Conservation (phyloP, 2,797 vertebrate genomes). For the Chloroceryle amazona region DNA sequence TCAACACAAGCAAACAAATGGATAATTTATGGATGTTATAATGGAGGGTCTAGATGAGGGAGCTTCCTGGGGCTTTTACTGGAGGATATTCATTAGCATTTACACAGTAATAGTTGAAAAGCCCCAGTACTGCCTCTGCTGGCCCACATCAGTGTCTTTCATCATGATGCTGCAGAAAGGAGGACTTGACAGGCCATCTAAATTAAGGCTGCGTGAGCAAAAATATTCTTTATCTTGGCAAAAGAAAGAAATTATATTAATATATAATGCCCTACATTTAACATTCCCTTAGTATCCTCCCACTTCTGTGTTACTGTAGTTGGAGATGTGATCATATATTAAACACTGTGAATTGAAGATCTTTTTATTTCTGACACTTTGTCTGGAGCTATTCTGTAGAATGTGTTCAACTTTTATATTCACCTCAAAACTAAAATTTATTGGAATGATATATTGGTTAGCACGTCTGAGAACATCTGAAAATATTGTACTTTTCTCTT, state of each 20-base stretch:
- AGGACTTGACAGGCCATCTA: slow-evolving; percentile 21
- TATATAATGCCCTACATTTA: slow-evolving; percentile 35
- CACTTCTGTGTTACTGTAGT: slow-evolving; percentile 19
- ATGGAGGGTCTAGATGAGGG: not conserved
- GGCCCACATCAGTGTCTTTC: slow-evolving; percentile 5
- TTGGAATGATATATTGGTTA: not conserved
- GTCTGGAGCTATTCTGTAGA: not conserved
- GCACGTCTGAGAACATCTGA: not conserved
- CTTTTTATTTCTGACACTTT: not conserved
- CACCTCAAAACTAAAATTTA: not conserved
- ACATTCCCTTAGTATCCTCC: slow-evolving; percentile 49
- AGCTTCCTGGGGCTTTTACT: not conserved
- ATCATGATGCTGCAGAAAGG: slow-evolving; percentile 25
- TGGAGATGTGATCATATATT: slow-evolving; percentile 21
- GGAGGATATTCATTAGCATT: not conserved
- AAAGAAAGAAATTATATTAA: slow-evolving; percentile 66
- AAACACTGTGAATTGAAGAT: slow-evolving; percentile 9
- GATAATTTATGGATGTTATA: not conserved
- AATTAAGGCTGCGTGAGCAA: not conserved
- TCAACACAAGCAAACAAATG: not conserved
- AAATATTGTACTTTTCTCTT: not conserved
- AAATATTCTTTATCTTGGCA: slow-evolving; percentile 37
- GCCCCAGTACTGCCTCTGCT: not conserved
- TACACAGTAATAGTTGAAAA: not conserved
- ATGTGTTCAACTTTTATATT: not conserved